A percentile compares a stretch with the other conserved stretches of the same genome.
Evolutionary conservation across 2,888 invertebrate genomes (phyloP).

Genomic region (Herminia tarsipennalis): DNA sequence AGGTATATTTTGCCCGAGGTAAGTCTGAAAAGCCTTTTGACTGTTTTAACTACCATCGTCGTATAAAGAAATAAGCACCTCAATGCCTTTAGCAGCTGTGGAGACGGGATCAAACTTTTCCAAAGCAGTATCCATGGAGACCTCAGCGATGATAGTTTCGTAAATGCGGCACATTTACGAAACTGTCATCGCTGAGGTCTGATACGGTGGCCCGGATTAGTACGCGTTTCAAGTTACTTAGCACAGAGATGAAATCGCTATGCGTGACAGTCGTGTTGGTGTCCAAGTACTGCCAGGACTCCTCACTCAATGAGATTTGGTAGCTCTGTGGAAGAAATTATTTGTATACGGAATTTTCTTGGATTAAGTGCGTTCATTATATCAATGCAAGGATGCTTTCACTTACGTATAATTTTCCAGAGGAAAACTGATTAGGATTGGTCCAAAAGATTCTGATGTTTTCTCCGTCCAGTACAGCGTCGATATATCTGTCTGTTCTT

Average conservation of each 20-base stretch:
- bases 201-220: slow-evolving; percentile 92
- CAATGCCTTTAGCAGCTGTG: slow-evolving; percentile 90
- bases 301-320: slow-evolving; percentile 88
- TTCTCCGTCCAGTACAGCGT: slow-evolving; percentile 93
- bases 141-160: slow-evolving; percentile 91
- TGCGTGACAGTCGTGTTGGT: slow-evolving; percentile 82
- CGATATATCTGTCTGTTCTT: slow-evolving; percentile 87
- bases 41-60: too few relatives aligned
- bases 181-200: too few relatives aligned
- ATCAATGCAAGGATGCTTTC: too few relatives aligned
- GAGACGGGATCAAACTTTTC: slow-evolving; percentile 85
- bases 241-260: slow-evolving; percentile 92
- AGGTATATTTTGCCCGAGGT: too few relatives aligned
- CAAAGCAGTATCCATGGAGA: slow-evolving; percentile 94
- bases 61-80: too few relatives aligned
- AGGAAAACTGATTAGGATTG: slow-evolving; percentile 84
- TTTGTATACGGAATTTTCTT: background rate
- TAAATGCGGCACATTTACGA: slow-evolving; percentile 85
- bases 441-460: slow-evolving; percentile 91
- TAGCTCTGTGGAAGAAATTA: slow-evolving; percentile 75
- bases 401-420: slow-evolving; percentile 86
- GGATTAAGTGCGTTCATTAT: too few relatives aligned
- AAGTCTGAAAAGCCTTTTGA: too few relatives aligned
- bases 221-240: slow-evolving; percentile 93
- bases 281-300: slow-evolving; percentile 85